phyloP scores from a whole-genome alignment of 2,113 vertebrate species.

The Strigops habroptila region DNA sequence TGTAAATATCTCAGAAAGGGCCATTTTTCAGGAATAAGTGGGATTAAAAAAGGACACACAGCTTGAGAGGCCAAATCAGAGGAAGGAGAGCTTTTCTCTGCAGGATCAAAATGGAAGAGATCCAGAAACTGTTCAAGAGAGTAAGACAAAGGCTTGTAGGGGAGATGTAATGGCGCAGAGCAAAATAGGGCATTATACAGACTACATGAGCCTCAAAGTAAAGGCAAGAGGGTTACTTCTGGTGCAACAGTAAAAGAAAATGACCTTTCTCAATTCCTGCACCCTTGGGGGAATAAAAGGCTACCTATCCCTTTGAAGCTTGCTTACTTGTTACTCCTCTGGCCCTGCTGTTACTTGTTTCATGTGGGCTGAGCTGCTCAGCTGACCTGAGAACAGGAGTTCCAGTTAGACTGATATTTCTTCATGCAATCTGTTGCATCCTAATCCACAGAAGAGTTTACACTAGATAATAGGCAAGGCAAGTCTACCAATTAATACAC shows the following conservation, averaged over 20 bases:
- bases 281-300: not conserved
- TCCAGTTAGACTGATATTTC: not conserved
- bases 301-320: not conserved
- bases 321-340: not conserved
- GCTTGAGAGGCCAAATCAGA: not conserved
- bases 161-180: not conserved
- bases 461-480: not conserved
- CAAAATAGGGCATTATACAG: not conserved
- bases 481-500: not conserved
- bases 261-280: not conserved
- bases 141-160: not conserved
- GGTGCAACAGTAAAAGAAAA: not conserved
- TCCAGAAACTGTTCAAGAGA: not conserved
- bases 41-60: not conserved
- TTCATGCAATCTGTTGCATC: constrained; percentile 12
- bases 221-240: not conserved
- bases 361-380: constrained; percentile 18
- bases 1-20: not conserved
- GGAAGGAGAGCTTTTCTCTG: not conserved
- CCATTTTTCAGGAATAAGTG: constrained; percentile 15
- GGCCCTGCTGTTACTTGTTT: not conserved
- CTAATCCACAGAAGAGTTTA: constrained; percentile 25
- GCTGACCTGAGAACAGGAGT: not conserved
- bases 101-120: not conserved
- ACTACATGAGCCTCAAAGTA: not conserved